phyloP scores from a whole-genome alignment of 2,888 invertebrate species.

The Mellilla xanthometata region DNA sequence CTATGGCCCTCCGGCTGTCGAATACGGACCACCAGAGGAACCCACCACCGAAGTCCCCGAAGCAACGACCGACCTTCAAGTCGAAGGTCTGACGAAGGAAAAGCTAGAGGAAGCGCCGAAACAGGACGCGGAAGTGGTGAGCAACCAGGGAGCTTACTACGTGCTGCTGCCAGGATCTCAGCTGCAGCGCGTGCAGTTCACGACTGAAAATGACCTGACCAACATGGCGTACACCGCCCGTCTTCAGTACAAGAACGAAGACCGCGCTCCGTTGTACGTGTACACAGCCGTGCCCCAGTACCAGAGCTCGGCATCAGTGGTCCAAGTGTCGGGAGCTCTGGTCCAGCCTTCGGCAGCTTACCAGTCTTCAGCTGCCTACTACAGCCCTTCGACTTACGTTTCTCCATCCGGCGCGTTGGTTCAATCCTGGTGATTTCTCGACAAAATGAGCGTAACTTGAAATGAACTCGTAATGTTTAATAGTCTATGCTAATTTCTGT shows the following conservation, averaged over 20 bases:
- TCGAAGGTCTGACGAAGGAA: slow-evolving; percentile 42
- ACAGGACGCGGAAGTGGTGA: slow-evolving; percentile 60
- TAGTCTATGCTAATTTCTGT: no score
- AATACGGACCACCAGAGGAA: slow-evolving; percentile 38
- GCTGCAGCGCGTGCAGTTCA: slow-evolving; percentile 84
- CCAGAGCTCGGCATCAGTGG: slow-evolving; percentile 42
- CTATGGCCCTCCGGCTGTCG: slow-evolving; percentile 64
- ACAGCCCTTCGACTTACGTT: slow-evolving; percentile 14
- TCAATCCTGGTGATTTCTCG: slow-evolving; percentile 41
- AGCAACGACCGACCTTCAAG: slow-evolving; percentile 30
- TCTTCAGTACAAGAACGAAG: slow-evolving; percentile 84
- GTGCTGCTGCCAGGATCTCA: slow-evolving; percentile 84
- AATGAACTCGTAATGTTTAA: background rate
- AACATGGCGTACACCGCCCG: slow-evolving; percentile 86
- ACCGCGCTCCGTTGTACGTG: slow-evolving; percentile 84
- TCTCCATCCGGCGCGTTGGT: slow-evolving; percentile 31
- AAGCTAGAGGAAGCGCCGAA: slow-evolving; percentile 53
- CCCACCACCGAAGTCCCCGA: slow-evolving; percentile 35
- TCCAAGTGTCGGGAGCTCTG: slow-evolving; percentile 41
- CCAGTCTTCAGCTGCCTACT: slow-evolving; percentile 21
- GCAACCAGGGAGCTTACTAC: slow-evolving; percentile 83
- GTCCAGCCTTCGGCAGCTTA: slow-evolving; percentile 44
- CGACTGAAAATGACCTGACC: slow-evolving; percentile 71
- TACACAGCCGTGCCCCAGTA: slow-evolving; percentile 74
- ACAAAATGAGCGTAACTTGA: slow-evolving; percentile 3